phyloP scores from a whole-genome alignment of 2,797 vertebrate species.

The Clarias pachynema region DNA sequence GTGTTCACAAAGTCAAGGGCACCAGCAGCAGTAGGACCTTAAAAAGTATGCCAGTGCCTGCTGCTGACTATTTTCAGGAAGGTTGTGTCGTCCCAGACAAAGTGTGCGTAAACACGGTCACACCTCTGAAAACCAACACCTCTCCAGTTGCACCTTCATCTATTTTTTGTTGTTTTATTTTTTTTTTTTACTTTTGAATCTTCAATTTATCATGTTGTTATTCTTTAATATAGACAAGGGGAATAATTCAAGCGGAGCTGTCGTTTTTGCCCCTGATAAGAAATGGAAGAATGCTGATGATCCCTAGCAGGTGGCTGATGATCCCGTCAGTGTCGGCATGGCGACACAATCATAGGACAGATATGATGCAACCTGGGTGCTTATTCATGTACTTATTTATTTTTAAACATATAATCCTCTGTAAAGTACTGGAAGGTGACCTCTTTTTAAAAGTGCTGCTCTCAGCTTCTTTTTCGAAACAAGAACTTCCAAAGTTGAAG shows the following conservation, averaged over 20 bases:
- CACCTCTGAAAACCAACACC: neutral
- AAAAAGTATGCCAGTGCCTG: neutral
- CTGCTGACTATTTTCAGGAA: neutral
- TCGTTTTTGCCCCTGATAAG: conserved; percentile 13
- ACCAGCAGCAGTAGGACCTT: neutral
- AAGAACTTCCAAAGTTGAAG: neutral
- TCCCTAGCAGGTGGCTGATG: neutral
- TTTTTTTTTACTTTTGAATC: neutral
- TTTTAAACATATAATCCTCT: neutral
- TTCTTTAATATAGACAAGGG: neutral
- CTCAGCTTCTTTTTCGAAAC: neutral
- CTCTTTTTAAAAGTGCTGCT: neutral
- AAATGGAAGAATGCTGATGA: conserved; percentile 32
- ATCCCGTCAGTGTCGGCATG: neutral
- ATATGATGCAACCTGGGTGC: neutral
- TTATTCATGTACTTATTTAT: neutral
- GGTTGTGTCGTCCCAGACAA: conserved; percentile 6
- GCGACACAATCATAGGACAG: neutral
- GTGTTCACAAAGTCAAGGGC: conserved; percentile 35
- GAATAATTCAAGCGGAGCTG: no score
- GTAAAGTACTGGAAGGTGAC: neutral
- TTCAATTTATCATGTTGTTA: neutral
- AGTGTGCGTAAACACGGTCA: neutral
- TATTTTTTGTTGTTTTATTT: neutral
- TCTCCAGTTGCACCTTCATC: conserved; percentile 4